Conservation (phyloP, 2,888 invertebrate genomes). For the Globia sparganii region DNA sequence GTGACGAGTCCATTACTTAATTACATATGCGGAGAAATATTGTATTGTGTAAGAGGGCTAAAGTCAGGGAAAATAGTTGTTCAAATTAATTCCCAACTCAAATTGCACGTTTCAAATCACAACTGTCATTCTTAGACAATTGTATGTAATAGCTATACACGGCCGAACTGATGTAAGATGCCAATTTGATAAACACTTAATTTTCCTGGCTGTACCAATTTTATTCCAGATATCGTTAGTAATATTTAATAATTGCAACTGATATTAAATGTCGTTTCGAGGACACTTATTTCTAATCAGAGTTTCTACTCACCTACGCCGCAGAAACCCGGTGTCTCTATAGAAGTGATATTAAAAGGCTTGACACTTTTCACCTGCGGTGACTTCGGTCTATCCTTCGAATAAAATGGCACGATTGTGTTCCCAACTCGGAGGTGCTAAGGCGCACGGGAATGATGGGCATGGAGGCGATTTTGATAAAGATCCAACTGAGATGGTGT, state of each 20-base stretch:
- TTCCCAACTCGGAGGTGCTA: no score
- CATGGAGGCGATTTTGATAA: no score
- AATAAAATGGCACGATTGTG: no score
- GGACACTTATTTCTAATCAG: slow-evolving; percentile 20
- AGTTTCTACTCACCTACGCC: no score
- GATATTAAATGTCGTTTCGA: slow-evolving; percentile 21
- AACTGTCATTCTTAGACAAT: background rate
- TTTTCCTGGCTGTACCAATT: background rate
- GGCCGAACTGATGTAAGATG: background rate
- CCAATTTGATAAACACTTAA: background rate
- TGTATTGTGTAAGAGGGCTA: background rate
- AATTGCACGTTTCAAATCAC: background rate
- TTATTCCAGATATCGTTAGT: slow-evolving; percentile 15
- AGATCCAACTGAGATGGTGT: no score
- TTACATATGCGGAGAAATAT: slow-evolving; percentile 1
- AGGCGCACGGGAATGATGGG: no score
- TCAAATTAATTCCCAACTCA: background rate
- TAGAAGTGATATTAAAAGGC: no score
- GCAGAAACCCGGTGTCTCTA: no score
- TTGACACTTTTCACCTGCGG: no score
- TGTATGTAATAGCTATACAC: background rate
- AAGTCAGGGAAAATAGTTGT: background rate
- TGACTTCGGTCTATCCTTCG: no score
- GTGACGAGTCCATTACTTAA: slow-evolving; percentile 10
- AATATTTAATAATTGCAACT: background rate